Percentiles rank a stretch among this genome's conserved stretches.
Evolutionary conservation across 2,888 invertebrate species (phyloP).

Genomic region (Leptinotarsa rubiginosa): DNA sequence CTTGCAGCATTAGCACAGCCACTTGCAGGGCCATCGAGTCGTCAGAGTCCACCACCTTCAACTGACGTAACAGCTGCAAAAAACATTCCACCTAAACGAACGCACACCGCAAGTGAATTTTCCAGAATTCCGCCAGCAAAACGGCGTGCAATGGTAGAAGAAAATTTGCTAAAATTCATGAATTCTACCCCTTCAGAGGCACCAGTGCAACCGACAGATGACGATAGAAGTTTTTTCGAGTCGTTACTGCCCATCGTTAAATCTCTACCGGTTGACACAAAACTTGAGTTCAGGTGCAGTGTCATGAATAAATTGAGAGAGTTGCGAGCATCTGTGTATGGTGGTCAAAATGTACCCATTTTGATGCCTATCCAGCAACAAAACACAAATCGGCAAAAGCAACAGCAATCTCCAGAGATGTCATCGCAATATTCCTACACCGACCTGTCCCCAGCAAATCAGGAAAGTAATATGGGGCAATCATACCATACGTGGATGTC

Average conservation of each 20-base stretch:
- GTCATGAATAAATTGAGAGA: not conserved
- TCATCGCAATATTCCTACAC: not conserved
- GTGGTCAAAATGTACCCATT: slow-evolving; percentile 10
- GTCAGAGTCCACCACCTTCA: slow-evolving; percentile 10
- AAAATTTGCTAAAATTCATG: slow-evolving; percentile 2
- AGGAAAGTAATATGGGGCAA: slow-evolving; percentile 9
- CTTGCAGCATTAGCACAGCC: slow-evolving; percentile 3
- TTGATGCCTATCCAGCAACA: slow-evolving; percentile 9
- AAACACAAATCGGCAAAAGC: slow-evolving; percentile 13
- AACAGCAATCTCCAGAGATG: slow-evolving; percentile 3
- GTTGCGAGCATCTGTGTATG: slow-evolving; percentile 5
- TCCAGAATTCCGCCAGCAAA: not conserved
- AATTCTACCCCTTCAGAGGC: slow-evolving; percentile 4
- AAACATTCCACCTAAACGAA: slow-evolving; percentile 3
- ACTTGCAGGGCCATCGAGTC: slow-evolving; percentile 8
- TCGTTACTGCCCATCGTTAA: slow-evolving; percentile 5
- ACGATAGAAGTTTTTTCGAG: slow-evolving; percentile 10
- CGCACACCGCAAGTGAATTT: slow-evolving; percentile 3
- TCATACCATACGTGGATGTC: not conserved
- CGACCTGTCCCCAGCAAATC: slow-evolving; percentile 4
- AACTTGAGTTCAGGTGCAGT: slow-evolving; percentile 1
- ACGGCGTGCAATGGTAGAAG: slow-evolving; percentile 2
- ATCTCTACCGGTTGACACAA: slow-evolving; percentile 4
- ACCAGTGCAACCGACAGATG: slow-evolving; percentile 3
- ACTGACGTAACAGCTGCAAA: slow-evolving; percentile 1